A percentile compares a stretch with the other conserved stretches of the same genome.
Evolutionary conservation across 2,888 invertebrate genomes (phyloP).

Genomic region (Polymixis lichenea): DNA sequence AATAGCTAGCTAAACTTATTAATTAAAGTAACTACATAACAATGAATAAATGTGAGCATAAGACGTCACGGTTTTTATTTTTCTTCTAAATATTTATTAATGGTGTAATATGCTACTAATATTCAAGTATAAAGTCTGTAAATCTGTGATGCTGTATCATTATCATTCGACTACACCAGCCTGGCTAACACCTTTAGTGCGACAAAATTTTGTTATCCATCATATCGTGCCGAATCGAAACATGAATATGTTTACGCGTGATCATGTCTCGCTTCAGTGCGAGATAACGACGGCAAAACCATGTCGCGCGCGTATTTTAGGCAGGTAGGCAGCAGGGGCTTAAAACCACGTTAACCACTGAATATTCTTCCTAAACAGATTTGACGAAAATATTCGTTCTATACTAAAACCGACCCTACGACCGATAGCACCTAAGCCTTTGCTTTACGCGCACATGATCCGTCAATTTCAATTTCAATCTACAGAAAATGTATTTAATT

Average conservation of each 20-base stretch:
- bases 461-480: constrained; percentile 2
- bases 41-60: no score
- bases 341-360: neutral
- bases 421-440: neutral
- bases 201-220: neutral
- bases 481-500: neutral
- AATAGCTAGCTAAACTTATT: no score
- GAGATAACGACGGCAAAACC: neutral
- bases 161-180: neutral
- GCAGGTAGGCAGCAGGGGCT: neutral
- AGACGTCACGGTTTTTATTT: no score
- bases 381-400: neutral
- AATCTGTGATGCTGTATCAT: neutral
- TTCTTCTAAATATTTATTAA: no score
- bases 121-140: neutral
- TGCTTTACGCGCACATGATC: neutral
- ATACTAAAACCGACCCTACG: neutral
- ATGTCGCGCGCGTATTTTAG: neutral
- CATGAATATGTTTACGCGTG: neutral
- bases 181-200: neutral
- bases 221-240: neutral
- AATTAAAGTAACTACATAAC: no score
- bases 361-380: neutral
- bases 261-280: neutral
- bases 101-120: no score